Evolutionary conservation across 2,797 vertebrate species (phyloP).

Genomic region (Clarias pachynema): DNA sequence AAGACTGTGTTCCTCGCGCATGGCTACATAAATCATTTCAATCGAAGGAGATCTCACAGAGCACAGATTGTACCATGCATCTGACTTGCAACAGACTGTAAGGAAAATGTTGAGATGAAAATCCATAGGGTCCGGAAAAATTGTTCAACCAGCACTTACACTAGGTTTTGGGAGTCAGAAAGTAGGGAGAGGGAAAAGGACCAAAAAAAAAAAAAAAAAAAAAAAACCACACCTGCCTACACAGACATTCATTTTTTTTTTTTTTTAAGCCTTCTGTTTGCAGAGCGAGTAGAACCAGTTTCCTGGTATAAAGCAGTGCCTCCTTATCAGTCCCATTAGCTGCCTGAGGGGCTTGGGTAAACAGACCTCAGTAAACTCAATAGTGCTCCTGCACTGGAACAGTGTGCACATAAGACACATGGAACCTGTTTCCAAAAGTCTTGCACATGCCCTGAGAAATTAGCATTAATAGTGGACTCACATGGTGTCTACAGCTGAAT

Average conservation of each 20-base stretch:
- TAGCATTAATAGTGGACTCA: background rate
- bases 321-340: conserved; percentile 27
- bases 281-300: background rate
- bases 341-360: background rate
- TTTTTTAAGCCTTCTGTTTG: background rate
- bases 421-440: background rate
- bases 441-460: too few relatives aligned
- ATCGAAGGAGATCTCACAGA: background rate
- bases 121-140: background rate
- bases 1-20: background rate
- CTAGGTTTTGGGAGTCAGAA: background rate
- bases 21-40: background rate
- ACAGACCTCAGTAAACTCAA: background rate
- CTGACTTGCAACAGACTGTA: background rate
- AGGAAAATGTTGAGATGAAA: background rate
- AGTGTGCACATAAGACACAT: too few relatives aligned
- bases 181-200: background rate
- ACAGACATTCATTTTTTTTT: background rate
- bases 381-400: background rate
- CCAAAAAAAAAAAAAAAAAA: too few relatives aligned
- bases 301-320: background rate
- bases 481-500: background rate
- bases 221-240: background rate
- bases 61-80: background rate
- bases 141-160: background rate